Conservation (phyloP, 2,113 vertebrate species). For the Anhinga anhinga region DNA sequence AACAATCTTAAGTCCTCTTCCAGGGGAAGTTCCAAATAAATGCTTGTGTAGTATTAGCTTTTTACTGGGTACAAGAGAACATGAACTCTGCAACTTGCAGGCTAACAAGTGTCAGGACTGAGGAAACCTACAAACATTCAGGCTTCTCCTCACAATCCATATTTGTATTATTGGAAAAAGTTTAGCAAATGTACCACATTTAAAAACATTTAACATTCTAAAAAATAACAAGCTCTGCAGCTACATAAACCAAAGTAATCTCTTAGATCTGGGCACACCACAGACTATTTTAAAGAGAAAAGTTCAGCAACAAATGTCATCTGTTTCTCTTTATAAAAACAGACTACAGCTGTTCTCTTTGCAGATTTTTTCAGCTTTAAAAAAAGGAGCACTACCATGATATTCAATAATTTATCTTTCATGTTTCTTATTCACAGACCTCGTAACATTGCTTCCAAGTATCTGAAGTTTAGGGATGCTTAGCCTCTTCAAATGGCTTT, state of each 20-base stretch:
- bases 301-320: constrained; percentile 42
- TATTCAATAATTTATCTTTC: constrained; percentile 5
- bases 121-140: not conserved
- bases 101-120: not conserved
- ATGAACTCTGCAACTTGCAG: not conserved
- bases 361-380: not conserved
- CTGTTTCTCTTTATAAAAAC: constrained; percentile 49
- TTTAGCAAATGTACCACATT: not conserved
- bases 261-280: constrained; percentile 48
- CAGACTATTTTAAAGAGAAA: not conserved
- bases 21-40: not conserved
- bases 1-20: not conserved
- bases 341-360: constrained; percentile 38
- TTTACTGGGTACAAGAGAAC: not conserved
- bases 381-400: not conserved
- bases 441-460: not conserved
- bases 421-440: not conserved
- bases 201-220: not conserved
- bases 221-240: not conserved
- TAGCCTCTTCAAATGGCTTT: not conserved
- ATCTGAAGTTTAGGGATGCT: not conserved
- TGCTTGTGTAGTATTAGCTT: not conserved
- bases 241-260: constrained; percentile 23
- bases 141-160: not conserved
- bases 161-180: not conserved